Evolutionary conservation across 2,888 invertebrate genomes (phyloP).

Genomic region (Pyrrhosoma nymphula): DNA sequence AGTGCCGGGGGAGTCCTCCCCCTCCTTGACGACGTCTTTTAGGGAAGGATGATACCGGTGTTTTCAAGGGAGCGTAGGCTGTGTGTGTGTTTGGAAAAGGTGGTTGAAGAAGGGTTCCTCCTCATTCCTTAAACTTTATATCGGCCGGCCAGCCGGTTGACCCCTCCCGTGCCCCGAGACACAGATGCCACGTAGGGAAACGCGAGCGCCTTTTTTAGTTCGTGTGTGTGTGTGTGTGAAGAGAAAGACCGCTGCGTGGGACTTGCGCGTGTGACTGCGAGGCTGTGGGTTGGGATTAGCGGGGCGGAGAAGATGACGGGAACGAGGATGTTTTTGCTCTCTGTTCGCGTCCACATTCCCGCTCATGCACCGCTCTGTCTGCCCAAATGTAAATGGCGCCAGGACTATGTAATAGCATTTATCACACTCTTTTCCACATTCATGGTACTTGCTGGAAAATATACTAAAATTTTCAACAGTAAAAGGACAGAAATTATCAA

Average conservation of each 20-base stretch:
- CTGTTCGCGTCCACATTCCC: not conserved
- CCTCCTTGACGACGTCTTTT: not conserved
- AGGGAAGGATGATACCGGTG: not conserved
- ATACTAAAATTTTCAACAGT: no score
- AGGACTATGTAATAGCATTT: no score
- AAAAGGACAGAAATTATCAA: no score
- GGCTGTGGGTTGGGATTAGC: not conserved
- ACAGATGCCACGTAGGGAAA: not conserved
- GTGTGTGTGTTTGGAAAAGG: not conserved
- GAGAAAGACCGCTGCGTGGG: not conserved
- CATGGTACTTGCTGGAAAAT: no score
- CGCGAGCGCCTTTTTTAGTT: not conserved
- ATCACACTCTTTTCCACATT: no score
- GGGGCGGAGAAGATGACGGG: not conserved
- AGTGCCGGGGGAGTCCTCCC: not conserved
- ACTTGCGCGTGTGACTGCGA: not conserved
- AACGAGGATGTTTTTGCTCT: not conserved
- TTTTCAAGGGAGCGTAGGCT: not conserved
- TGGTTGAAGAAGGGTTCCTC: not conserved
- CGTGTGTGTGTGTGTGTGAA: not conserved
- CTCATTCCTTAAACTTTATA: not conserved
- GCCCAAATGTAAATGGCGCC: no score
- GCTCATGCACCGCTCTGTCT: not conserved
- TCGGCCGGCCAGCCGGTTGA: not conserved
- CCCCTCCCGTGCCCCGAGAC: not conserved